Evolutionary conservation across 2,797 vertebrate species (phyloP).

Genomic region (Rhinichthys osculus): DNA sequence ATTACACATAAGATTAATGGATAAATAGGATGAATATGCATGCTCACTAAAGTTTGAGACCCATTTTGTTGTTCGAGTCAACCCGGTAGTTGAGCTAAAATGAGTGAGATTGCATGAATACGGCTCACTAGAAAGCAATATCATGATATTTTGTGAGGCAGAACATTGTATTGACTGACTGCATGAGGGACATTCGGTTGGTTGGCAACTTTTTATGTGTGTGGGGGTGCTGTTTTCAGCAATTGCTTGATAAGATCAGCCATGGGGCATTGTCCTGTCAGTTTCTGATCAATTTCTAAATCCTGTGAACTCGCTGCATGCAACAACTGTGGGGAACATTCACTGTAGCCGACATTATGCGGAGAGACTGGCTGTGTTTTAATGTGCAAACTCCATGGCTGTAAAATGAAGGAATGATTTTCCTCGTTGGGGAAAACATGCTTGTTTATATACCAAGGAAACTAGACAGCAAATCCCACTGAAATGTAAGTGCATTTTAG

Average conservation of each 20-base stretch:
- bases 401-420: slow-evolving; percentile 42
- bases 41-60: slow-evolving; percentile 18
- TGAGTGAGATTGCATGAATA: background rate
- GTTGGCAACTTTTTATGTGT: slow-evolving; percentile 63
- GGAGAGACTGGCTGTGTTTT: slow-evolving; percentile 38
- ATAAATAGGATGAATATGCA: slow-evolving; percentile 32
- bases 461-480: slow-evolving; percentile 64
- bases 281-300: slow-evolving; percentile 80
- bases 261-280: slow-evolving; percentile 77
- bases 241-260: slow-evolving; percentile 74
- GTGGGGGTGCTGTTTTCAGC: slow-evolving; percentile 69
- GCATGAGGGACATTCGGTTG: slow-evolving; percentile 57
- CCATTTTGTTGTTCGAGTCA: slow-evolving; percentile 9
- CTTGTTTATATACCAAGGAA: slow-evolving; percentile 62
- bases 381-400: slow-evolving; percentile 27
- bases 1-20: slow-evolving; percentile 42
- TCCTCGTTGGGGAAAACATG: slow-evolving; percentile 55
- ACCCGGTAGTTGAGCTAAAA: background rate
- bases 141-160: slow-evolving; percentile 33
- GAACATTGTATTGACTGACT: slow-evolving; percentile 69
- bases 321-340: slow-evolving; percentile 68
- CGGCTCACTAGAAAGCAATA: background rate
- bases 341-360: slow-evolving; percentile 48
- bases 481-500: slow-evolving; percentile 72
- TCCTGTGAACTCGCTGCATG: slow-evolving; percentile 73